Evolutionary conservation across 2,113 vertebrate species (phyloP).

Genomic region (Myotis yumanensis): DNA sequence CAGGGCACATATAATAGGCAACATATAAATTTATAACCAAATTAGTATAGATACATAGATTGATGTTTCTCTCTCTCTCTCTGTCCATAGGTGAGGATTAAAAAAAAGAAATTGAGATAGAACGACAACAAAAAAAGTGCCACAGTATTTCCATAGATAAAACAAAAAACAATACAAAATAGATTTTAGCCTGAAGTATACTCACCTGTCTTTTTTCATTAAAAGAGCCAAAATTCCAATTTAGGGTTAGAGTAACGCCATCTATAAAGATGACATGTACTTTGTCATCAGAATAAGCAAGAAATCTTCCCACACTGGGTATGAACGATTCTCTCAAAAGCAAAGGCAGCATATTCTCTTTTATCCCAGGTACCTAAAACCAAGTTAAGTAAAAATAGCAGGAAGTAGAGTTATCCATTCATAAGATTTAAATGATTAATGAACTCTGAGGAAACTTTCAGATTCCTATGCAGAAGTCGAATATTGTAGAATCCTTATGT

Average conservation of each 20-base stretch:
- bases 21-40: neutral
- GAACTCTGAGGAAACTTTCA: constrained; percentile 45
- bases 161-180: neutral
- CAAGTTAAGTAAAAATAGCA: constrained; percentile 61
- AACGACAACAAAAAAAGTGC: neutral
- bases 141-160: neutral
- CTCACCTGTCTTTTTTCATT: constrained; percentile 76
- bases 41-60: constrained; percentile 10
- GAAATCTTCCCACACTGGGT: constrained; percentile 77
- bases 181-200: neutral
- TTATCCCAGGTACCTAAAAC: constrained; percentile 75
- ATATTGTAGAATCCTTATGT: neutral
- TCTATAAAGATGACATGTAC: constrained; percentile 81
- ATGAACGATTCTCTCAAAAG: constrained; percentile 79
- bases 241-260: constrained; percentile 79
- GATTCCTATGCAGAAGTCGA: constrained; percentile 1
- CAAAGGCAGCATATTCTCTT: constrained; percentile 74
- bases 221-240: constrained; percentile 82
- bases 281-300: constrained; percentile 84
- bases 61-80: neutral
- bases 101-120: constrained; percentile 38
- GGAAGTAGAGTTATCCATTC: constrained; percentile 26
- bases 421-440: constrained; percentile 18
- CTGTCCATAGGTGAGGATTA: neutral
- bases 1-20: neutral